Conservation (phyloP, 2,113 vertebrate species). For the Rana temporaria region DNA sequence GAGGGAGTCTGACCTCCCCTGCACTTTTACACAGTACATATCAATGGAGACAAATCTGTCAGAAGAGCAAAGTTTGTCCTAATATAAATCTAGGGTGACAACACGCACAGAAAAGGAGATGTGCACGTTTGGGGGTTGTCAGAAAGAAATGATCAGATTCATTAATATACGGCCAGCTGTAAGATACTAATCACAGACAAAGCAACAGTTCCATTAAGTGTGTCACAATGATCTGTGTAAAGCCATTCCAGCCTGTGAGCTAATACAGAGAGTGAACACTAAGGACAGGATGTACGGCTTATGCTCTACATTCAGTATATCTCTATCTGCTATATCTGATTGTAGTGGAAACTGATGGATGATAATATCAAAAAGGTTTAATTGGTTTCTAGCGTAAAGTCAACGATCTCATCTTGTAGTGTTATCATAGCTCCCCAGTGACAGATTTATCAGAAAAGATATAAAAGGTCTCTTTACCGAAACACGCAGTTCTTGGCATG, state of each 20-base stretch:
- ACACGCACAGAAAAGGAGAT: no score
- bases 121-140: background rate
- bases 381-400: background rate
- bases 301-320: no score
- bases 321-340: no score
- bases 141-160: background rate
- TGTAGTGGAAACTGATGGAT: background rate
- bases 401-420: background rate
- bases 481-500: no score
- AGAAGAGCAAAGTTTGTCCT: background rate
- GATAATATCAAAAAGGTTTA: slow-evolving; percentile 16
- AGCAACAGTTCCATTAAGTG: background rate
- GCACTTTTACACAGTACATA: background rate
- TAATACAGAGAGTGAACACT: no score
- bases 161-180: background rate
- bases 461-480: background rate
- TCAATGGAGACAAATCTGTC: background rate
- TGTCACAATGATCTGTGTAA: no score
- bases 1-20: background rate
- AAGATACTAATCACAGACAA: background rate
- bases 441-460: background rate
- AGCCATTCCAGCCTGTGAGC: no score
- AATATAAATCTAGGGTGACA: no score
- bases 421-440: background rate
- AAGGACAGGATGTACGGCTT: no score